These are phyloP conservation scores for Hydrozoanthus tunicans DNA, from an alignment of 64 coral and sea anemone genomes.

Conservation along the genomic window DNA sequence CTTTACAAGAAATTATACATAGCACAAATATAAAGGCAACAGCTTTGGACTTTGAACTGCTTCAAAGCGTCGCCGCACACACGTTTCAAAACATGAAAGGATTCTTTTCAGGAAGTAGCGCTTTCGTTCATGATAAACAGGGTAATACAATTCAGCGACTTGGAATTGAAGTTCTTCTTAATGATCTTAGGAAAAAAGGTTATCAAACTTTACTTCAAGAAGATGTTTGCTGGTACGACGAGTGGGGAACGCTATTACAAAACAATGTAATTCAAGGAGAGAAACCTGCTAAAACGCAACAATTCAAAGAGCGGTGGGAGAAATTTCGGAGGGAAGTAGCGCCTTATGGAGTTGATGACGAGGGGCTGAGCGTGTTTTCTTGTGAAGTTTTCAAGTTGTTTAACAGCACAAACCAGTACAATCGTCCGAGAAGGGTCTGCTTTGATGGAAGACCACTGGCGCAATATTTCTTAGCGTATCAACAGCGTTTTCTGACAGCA, in stretches of 20 bases:
- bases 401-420: conserved; percentile 79
- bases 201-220: conserved; percentile 69
- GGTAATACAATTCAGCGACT: conserved; percentile 11
- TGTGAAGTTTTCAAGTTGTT: conserved; percentile 79
- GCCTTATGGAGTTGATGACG: conserved; percentile 66
- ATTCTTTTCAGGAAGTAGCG: conserved; percentile 50
- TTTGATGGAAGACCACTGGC: conserved; percentile 67
- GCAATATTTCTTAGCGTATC: conserved; percentile 78
- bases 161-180: conserved; percentile 45
- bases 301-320: conserved; percentile 67
- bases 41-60: conserved; percentile 69
- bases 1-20: conserved; percentile 54
- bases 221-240: conserved; percentile 64
- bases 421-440: conserved; percentile 68
- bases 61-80: conserved; percentile 55
- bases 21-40: conserved; percentile 32
- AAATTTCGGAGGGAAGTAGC: conserved; percentile 50
- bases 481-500: conserved; percentile 48
- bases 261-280: conserved; percentile 49
- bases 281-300: conserved; percentile 37
- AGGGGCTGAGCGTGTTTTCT: conserved; percentile 71
- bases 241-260: conserved; percentile 51
- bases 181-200: conserved; percentile 50
- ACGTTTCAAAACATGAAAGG: conserved; percentile 51
- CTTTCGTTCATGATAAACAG: background rate